These are phyloP conservation scores for Apamea crenata DNA, from an alignment of 2,888 invertebrate genomes.

Conservation along the genomic window DNA sequence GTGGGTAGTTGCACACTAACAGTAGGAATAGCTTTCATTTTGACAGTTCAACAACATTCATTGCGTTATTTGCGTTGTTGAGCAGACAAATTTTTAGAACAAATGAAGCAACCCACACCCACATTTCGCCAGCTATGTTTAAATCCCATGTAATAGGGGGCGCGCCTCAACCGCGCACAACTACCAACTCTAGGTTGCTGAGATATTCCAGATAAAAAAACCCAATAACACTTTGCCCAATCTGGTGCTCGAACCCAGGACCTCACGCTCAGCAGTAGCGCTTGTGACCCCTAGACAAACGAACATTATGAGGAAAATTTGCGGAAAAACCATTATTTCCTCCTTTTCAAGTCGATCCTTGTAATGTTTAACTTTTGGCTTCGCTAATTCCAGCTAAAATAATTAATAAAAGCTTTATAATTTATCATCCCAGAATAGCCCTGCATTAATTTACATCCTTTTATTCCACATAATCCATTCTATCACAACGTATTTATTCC, in stretches of 20 bases:
- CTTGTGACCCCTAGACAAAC: neutral
- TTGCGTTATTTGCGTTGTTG: too few species aligned
- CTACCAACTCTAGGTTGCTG: too few species aligned
- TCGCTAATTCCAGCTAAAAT: neutral
- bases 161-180: too few species aligned
- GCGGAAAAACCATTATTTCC: neutral
- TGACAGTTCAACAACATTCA: too few species aligned
- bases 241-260: neutral
- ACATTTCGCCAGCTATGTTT: too few species aligned
- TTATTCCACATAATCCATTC: conserved; percentile 52
- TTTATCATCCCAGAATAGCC: neutral
- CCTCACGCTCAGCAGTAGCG: neutral
- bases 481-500: conserved; percentile 61
- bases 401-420: conserved; percentile 1
- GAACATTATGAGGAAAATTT: neutral
- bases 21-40: too few species aligned
- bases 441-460: conserved; percentile 21
- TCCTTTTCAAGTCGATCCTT: neutral
- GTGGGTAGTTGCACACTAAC: too few species aligned
- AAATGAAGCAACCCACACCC: too few species aligned
- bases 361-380: neutral
- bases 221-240: neutral
- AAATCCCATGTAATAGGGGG: too few species aligned
- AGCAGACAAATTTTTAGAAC: too few species aligned
- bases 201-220: too few species aligned